A percentile compares a stretch with the other conserved stretches of the same genome.
Evolutionary conservation across 2,113 vertebrate species (phyloP).

Genomic region (Cyprinodon brontotheroides): DNA sequence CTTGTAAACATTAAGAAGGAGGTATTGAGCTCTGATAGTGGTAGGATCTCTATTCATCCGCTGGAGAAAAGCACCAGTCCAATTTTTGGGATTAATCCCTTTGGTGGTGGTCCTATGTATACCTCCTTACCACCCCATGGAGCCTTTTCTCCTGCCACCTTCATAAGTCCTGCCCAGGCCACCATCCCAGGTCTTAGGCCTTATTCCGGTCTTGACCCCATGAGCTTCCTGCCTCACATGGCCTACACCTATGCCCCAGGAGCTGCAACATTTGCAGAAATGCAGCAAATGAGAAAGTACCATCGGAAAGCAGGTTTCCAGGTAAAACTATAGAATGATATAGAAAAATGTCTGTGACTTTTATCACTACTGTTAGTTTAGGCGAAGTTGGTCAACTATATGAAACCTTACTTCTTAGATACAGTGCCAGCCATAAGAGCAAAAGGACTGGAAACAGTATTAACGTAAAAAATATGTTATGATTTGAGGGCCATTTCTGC

Average conservation of each 20-base stretch:
- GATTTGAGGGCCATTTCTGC: not conserved
- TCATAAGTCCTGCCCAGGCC: constrained; percentile 93
- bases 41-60: constrained; percentile 53
- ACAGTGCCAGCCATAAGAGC: not conserved
- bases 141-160: constrained; percentile 91
- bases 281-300: constrained; percentile 96
- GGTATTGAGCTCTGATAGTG: constrained; percentile 84
- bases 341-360: not conserved
- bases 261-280: constrained; percentile 92
- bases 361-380: not conserved
- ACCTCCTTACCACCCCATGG: constrained; percentile 91
- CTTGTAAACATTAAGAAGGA: constrained; percentile 95
- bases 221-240: constrained; percentile 97
- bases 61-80: constrained; percentile 94
- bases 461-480: not conserved
- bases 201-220: constrained; percentile 93
- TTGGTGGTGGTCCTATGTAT: constrained; percentile 89
- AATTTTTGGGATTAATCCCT: constrained; percentile 92
- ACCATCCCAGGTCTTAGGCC: constrained; percentile 90
- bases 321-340: constrained; percentile 76
- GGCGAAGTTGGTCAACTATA: not conserved
- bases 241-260: constrained; percentile 94
- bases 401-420: not conserved
- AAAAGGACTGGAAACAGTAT: not conserved
- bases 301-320: constrained; percentile 94